Conservation (phyloP, 1,140 invertebrate species). For the Idris sp. region DNA sequence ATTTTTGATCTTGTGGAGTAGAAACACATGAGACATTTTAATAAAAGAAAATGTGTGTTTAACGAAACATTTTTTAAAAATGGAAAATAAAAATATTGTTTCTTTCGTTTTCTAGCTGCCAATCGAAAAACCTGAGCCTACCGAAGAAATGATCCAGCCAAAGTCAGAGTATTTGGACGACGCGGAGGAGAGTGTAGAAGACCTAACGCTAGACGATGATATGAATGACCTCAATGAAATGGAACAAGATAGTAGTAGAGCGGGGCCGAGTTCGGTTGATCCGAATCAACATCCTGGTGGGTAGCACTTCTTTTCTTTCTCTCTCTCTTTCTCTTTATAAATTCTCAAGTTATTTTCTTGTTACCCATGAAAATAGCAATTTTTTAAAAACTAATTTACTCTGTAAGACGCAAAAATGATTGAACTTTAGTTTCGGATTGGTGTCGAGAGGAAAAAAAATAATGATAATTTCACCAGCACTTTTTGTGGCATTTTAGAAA, state of each 20-base stretch:
- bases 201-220: conserved; percentile 89
- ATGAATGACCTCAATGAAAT: conserved; percentile 82
- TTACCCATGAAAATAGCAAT: too few relatives aligned
- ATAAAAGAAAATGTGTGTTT: conserved; percentile 10
- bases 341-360: too few relatives aligned
- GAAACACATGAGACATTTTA: conserved; percentile 75
- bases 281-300: conserved; percentile 78
- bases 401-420: conserved; percentile 50
- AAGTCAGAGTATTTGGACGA: conserved; percentile 88
- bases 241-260: conserved; percentile 80
- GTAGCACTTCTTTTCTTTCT: conserved; percentile 48
- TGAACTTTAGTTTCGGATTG: conserved; percentile 49
- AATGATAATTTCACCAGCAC: not conserved
- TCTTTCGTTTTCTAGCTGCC: conserved; percentile 68
- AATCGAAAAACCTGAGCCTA: conserved; percentile 76
- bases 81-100: not conserved
- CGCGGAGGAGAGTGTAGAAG: conserved; percentile 88
- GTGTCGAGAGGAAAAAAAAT: conserved; percentile 17
- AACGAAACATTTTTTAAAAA: too few relatives aligned
- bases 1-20: conserved; percentile 65
- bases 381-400: too few relatives aligned
- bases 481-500: conserved; percentile 45
- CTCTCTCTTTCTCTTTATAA: too few relatives aligned
- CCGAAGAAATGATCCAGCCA: conserved; percentile 82
- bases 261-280: conserved; percentile 77